A percentile compares a stretch with the other conserved stretches of the same genome.
Evolutionary conservation across 2,113 vertebrate genomes (phyloP).

Genomic region (Euleptes europaea): DNA sequence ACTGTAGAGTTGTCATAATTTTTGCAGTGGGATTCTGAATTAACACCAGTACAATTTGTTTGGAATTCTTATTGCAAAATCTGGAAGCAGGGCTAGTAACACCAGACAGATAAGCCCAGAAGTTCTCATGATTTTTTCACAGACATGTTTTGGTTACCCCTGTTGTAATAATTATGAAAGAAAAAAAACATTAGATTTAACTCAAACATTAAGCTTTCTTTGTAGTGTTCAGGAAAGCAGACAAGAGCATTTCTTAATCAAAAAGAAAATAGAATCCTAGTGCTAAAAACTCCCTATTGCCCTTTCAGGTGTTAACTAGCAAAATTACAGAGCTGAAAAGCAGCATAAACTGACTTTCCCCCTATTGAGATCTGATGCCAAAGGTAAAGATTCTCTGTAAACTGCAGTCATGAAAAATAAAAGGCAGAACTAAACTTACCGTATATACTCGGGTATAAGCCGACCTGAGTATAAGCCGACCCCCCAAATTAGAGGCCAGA

Average conservation of each 20-base stretch:
- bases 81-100: neutral
- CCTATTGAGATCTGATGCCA: neutral
- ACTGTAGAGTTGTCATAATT: neutral
- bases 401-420: neutral
- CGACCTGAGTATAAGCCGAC: too few species aligned
- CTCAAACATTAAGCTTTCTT: neutral
- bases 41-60: neutral
- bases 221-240: neutral
- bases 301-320: neutral
- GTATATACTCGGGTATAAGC: too few species aligned
- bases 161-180: neutral
- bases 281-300: neutral
- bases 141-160: neutral
- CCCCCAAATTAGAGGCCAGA: too few species aligned
- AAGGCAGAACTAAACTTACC: neutral
- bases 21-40: neutral
- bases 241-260: neutral
- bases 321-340: neutral
- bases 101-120: neutral
- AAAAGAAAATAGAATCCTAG: neutral
- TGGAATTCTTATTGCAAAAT: neutral
- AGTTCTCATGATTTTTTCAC: neutral
- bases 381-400: neutral
- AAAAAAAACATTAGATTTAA: neutral
- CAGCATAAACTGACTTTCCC: neutral